Base-by-base conservation (phyloP, 2,888 invertebrate species). In the Cryptus viduatorius region DNA sequence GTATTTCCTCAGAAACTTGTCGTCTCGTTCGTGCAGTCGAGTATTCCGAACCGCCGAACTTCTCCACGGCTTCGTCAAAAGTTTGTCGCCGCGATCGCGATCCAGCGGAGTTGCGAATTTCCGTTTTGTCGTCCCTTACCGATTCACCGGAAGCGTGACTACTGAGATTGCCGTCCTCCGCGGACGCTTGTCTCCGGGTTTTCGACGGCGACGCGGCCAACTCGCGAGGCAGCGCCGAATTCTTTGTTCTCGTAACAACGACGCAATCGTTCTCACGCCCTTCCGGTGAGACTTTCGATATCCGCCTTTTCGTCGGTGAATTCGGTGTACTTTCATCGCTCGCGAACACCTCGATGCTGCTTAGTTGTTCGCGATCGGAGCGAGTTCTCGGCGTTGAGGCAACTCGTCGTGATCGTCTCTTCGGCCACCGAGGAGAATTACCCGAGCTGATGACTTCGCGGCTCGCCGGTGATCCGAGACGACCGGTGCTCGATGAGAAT, bases 281-380 rank as follows among this genome's bases (percentile, higher is more conserved):
- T 29, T 87, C 87, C 4, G 90, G 87, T 4, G 84, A 86, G 3
- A 88, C 86, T 4, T 87, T 89, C 1, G 89, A 89, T 1, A 90
- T 87, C 8, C 88, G 84, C 24, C 92, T 87, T 69, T 93, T 93
- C 5, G 87, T 91, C 1, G 93, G 92, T 0, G 93, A 93, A 77
- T 90, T 91, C 12, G 91, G 89, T 3, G 89, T 87, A 50, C 90
- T 92, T 3, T 89, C 90, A 65, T 89, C 90, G 75, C 88, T 89
- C 4, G 83, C 69, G n/a, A 71, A 56, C 4, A 83, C 50, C 42
- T 87, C 79, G 0, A 68, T 56, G 44, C 87, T 81, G 37, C 72
- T 79, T 4, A 61, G 59, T 24, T 86, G 79, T 5, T 83, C 81
- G n/a, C 50, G 50, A 42, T 75, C 76, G 24, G 79, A 67, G 10